Percentiles rank a stretch among this genome's conserved stretches.
These are phyloP conservation scores for Lophura nycthemera DNA, from an alignment of 2,113 vertebrate species.

Conservation along the genomic window DNA sequence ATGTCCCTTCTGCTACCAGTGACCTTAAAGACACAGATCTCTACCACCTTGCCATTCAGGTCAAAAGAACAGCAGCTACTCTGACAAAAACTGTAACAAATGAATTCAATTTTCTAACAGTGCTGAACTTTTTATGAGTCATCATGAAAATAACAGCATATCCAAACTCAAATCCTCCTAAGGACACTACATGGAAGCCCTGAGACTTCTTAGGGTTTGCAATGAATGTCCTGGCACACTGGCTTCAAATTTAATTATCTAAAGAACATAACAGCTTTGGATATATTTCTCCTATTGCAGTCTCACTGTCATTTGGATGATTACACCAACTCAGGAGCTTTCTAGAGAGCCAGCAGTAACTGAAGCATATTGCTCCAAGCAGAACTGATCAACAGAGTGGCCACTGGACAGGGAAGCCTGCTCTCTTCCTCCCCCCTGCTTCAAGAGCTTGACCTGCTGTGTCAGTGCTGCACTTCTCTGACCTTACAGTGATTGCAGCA, in stretches of 20 bases:
- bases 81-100: neutral
- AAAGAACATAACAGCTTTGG: neutral
- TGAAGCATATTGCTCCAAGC: neutral
- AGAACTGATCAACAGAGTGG: neutral
- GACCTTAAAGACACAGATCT: neutral
- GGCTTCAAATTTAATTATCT: neutral
- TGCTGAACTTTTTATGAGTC: neutral
- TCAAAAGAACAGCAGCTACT: neutral
- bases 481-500: constrained; percentile 3
- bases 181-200: neutral
- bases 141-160: neutral
- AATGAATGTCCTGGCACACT: neutral
- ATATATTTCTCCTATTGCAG: neutral
- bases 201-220: neutral
- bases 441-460: neutral
- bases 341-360: neutral
- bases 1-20: neutral
- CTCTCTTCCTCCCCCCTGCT: neutral
- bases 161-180: neutral
- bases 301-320: neutral
- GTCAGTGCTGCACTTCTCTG: neutral
- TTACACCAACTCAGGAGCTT: neutral
- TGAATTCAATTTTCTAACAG: neutral
- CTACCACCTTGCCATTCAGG: neutral
- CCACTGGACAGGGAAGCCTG: neutral